Evolutionary conservation across 2,113 vertebrate species (phyloP), one percentile per base, ranked within the genome.

Genomic region (Copsychus sechellarum): DNA sequence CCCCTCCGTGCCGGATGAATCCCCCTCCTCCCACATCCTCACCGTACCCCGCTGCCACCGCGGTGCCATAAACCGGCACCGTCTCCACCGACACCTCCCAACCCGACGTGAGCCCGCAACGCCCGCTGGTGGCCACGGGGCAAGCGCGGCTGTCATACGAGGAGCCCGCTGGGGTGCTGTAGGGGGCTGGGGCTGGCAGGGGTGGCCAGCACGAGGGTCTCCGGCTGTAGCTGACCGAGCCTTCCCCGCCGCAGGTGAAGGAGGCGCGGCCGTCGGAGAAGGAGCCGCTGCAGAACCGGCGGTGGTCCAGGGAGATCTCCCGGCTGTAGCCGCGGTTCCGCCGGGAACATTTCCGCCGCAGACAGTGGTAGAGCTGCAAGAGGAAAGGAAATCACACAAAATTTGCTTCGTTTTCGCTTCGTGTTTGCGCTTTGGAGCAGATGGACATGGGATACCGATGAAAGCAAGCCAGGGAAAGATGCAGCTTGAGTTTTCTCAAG

Each of bases 71-170:
- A 5, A 9, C n/a, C 0, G 95, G 76, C 5, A 48, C 20, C 14
- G 87, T 19, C 4, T 57, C 71, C n/a, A 15, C 57, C 2, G 13
- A 1, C 4, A 2, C 1, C 1, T 36, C 66, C 90, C 85, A 93
- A 17, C 24, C 28, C 0, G 62, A 18, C 0, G 48, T 9, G 40
- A 38, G 58, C 69, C 81, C 50, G 0, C 7, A 1, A 1, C 54
- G 69, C 7, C 69, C 50, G 0, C 50, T 2, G 69, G 14, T 2
- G 12, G 51, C 21, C 16, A 3, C 5, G 2, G 29, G 2, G 21
- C 66, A 24, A 1, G 36, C 26, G 4, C 20, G 10, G 1, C 8
- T 0, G n/a, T 48, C 70, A 19, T 50, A 74, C 0, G 81, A 14
- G 42, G 4, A 16, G 2, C 50, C 3, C 14, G 6, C 50, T 0